Evolutionary conservation across 1,140 invertebrate genomes (phyloP).

Genomic region (Zophobas atratus): DNA sequence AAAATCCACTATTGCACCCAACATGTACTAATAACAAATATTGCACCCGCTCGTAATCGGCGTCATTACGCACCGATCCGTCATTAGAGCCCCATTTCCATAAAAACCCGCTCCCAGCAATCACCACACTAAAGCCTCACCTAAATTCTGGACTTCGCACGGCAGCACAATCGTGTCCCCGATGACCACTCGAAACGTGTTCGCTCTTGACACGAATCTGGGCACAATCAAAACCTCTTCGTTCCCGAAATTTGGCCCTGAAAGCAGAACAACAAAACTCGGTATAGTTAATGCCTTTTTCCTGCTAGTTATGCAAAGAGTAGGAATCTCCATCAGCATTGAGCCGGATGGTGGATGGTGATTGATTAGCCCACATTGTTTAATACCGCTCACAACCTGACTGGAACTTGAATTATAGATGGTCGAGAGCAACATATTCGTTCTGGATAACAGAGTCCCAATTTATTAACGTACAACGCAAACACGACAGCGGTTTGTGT

Average conservation of each 20-base stretch:
- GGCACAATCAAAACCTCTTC: conserved; percentile 64
- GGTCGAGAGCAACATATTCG: conserved; percentile 8
- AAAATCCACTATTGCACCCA: background rate
- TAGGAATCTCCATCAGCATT: background rate
- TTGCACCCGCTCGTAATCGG: no score
- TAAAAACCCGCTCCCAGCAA: background rate
- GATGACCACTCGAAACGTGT: conserved; percentile 81
- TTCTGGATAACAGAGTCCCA: conserved; percentile 6
- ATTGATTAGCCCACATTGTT: conserved; percentile 41
- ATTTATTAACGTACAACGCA: conserved; percentile 3
- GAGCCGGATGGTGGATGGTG: conserved; percentile 1
- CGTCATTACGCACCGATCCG: background rate
- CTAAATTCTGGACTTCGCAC: conserved; percentile 83
- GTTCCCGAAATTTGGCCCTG: conserved; percentile 21
- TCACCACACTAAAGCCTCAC: conserved; percentile 70
- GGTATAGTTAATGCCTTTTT: background rate
- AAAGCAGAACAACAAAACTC: background rate
- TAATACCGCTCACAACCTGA: conserved; percentile 37
- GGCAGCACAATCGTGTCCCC: conserved; percentile 82
- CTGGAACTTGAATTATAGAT: conserved; percentile 35
- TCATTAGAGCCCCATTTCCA: background rate
- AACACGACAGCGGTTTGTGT: background rate
- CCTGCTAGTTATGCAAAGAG: background rate
- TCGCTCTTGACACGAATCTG: conserved; percentile 79
- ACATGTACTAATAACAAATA: background rate